Conservation (phyloP, 2,797 vertebrate species). For the Lepus townsendii region DNA sequence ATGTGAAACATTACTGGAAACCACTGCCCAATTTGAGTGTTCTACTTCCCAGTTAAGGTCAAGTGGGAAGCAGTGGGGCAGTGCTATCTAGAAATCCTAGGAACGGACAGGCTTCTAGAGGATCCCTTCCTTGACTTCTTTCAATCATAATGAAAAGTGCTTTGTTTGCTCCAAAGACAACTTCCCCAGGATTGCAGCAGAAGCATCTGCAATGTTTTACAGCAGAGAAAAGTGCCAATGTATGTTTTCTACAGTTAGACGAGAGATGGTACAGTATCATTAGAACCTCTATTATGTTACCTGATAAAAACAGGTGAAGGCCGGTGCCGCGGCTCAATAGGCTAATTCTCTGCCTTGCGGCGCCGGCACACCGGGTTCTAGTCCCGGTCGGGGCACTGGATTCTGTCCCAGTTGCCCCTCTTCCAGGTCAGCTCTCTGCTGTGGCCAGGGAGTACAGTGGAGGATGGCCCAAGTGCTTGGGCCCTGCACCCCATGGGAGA, state of each 20-base stretch:
- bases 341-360: too few species aligned
- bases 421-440: too few species aligned
- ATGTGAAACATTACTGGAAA: conserved; percentile 13
- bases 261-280: conserved; percentile 17
- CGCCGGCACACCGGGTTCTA: too few species aligned
- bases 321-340: too few species aligned
- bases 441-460: too few species aligned
- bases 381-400: too few species aligned
- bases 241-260: conserved; percentile 36
- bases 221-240: conserved; percentile 1
- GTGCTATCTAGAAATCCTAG: background rate
- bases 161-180: conserved; percentile 53
- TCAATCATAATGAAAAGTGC: conserved; percentile 48
- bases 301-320: conserved; percentile 33
- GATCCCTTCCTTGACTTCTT: background rate
- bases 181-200: conserved; percentile 30
- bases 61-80: background rate
- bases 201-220: background rate
- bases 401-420: too few species aligned
- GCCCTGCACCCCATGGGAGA: too few species aligned
- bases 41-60: conserved; percentile 32
- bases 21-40: background rate
- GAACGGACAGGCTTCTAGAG: background rate
- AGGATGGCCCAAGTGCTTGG: too few species aligned
- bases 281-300: conserved; percentile 25